These are phyloP conservation scores for Chelonus insularis DNA, from an alignment of 1,140 invertebrate species.

Conservation along the genomic window DNA sequence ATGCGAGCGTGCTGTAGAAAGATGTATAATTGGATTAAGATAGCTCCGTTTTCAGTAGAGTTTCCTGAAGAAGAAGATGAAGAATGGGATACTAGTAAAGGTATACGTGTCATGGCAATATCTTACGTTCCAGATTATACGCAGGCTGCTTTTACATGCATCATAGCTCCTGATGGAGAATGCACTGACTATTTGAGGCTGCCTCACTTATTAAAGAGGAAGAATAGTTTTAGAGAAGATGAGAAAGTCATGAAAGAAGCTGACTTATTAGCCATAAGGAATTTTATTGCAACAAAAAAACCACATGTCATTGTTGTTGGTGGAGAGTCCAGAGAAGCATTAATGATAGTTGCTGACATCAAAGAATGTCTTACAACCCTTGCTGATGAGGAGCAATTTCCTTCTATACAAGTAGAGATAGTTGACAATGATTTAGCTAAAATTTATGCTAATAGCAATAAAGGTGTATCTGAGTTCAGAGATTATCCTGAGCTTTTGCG, in stretches of 20 bases:
- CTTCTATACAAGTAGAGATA: slow-evolving; percentile 85
- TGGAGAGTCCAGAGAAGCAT: slow-evolving; percentile 86
- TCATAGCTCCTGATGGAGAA: no score
- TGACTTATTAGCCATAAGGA: slow-evolving; percentile 78
- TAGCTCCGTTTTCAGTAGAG: slow-evolving; percentile 80
- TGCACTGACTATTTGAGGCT: no score
- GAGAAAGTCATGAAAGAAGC: slow-evolving; percentile 78
- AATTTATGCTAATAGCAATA: slow-evolving; percentile 89
- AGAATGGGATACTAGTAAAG: slow-evolving; percentile 85
- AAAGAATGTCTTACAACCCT: slow-evolving; percentile 75
- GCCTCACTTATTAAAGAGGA: slow-evolving; percentile 81
- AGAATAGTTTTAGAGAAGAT: slow-evolving; percentile 72
- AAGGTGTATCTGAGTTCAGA: slow-evolving; percentile 84
- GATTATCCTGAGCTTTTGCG: slow-evolving; percentile 88
- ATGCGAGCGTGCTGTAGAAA: slow-evolving; percentile 79
- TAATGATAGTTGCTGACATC: slow-evolving; percentile 85
- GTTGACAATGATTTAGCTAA: slow-evolving; percentile 90
- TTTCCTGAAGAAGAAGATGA: slow-evolving; percentile 87
- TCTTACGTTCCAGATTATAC: no score
- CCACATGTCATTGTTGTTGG: slow-evolving; percentile 92
- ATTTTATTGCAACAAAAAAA: slow-evolving; percentile 88
- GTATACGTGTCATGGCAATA: slow-evolving; percentile 85
- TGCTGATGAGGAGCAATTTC: slow-evolving; percentile 85
- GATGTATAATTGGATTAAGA: slow-evolving; percentile 89
- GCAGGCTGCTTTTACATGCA: no score